A percentile compares a stretch with the other conserved stretches of the same genome.
These are phyloP conservation scores for Tichodroma muraria DNA, from an alignment of 2,113 vertebrate species.

Conservation along the genomic window DNA sequence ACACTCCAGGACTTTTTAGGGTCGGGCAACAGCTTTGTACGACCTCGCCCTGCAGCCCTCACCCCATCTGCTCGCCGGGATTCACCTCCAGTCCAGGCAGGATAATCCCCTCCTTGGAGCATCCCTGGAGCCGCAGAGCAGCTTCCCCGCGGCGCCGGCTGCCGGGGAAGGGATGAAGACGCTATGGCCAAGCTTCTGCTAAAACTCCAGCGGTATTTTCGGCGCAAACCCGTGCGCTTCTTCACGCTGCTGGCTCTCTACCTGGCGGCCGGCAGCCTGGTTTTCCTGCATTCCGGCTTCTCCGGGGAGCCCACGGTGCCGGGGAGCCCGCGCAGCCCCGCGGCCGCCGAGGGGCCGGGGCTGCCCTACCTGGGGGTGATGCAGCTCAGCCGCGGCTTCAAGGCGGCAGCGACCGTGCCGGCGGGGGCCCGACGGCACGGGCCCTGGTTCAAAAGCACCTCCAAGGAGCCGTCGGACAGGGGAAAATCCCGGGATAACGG, in stretches of 20 bases:
- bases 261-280: slow-evolving; percentile 87
- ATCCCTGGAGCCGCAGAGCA: not conserved
- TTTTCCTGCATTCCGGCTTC: slow-evolving; percentile 88
- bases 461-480: slow-evolving; percentile 60
- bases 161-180: slow-evolving; percentile 63
- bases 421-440: slow-evolving; percentile 70
- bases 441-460: slow-evolving; percentile 76
- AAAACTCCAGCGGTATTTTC: slow-evolving; percentile 91
- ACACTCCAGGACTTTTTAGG: not conserved
- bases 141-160: not conserved
- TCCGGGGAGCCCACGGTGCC: slow-evolving; percentile 64
- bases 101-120: not conserved
- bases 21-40: not conserved
- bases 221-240: slow-evolving; percentile 87
- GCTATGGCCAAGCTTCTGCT: slow-evolving; percentile 89
- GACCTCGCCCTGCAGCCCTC: accelerated
- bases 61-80: not conserved
- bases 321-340: not conserved
- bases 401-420: slow-evolving; percentile 25
- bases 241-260: slow-evolving; percentile 92
- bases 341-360: slow-evolving; percentile 30
- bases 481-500: slow-evolving; percentile 71
- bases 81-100: not conserved
- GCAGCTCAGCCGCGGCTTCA: slow-evolving; percentile 74
- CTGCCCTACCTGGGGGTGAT: slow-evolving; percentile 70